phyloP scores from a whole-genome alignment of 2,888 invertebrate species.

The Troides aeacus region DNA sequence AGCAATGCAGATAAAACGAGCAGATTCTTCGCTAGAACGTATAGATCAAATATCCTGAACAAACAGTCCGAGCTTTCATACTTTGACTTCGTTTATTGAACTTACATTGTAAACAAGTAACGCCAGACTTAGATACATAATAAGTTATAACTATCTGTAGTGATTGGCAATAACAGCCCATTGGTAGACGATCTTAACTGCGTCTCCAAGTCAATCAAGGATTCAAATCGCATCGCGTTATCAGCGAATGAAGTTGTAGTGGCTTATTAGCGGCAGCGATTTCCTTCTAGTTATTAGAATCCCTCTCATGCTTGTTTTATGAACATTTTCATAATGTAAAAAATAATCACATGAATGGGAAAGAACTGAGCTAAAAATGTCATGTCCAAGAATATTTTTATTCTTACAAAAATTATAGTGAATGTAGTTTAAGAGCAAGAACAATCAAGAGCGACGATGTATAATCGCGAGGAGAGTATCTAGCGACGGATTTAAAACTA shows the following conservation, averaged over 20 bases:
- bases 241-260: neutral
- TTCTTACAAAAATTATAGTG: too few species aligned
- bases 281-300: neutral
- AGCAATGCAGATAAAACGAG: neutral
- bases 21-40: neutral
- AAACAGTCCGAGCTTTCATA: neutral
- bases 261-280: neutral
- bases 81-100: neutral
- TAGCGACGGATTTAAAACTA: too few species aligned
- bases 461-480: too few species aligned
- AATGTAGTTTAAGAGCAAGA: too few species aligned
- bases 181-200: neutral
- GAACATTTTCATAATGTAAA: too few species aligned
- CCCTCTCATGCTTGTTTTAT: too few species aligned
- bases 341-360: too few species aligned
- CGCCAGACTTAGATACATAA: neutral
- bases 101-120: neutral
- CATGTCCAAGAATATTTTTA: too few species aligned
- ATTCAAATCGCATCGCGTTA: neutral
- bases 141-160: neutral
- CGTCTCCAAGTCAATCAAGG: neutral
- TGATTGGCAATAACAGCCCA: too few species aligned
- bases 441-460: too few species aligned
- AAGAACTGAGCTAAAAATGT: too few species aligned
- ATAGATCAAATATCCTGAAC: conserved; percentile 1